Evolutionary conservation across 2,888 invertebrate species (phyloP), one percentile per base, ranked within the genome.

Genomic region (Zaprionus bogoriensis): DNA sequence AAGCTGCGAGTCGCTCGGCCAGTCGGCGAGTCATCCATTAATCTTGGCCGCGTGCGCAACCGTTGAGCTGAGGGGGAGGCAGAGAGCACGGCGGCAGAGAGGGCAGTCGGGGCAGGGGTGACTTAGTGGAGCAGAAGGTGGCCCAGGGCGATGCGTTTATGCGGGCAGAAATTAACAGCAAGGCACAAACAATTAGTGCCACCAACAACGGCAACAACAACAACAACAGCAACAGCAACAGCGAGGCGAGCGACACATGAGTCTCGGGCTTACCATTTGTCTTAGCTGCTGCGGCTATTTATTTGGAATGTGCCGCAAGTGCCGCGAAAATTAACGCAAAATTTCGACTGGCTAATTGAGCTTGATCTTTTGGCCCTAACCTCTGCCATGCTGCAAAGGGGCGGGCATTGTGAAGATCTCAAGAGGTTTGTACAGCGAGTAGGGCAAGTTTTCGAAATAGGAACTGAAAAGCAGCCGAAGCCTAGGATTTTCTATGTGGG

Each of bases 1-100:
- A 71, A 67, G 67, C 50, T 62, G 45, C 54, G 59, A 20, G 54
- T 36, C 10, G 30, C 6, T 25, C n/a, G n/a, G n/a, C n/a, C n/a
- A n/a, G n/a, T n/a, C n/a, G 6, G 20, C 22, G 7, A 28, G 6
- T 20, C 22, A 45, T 75, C 62, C 85, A 80, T 80, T 82, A 80
- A 80, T 80, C 80, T 82, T 80, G 83, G 80, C 85, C 85, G 85
- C 80, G 80, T 80, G 80, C 77, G 74, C 85, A 80, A 85, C 80
- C 82, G 80, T 80, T 80, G 80, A 80, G 12, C 1, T 5, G 2
- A 23, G 12, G 17, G 4, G 10, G 9, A 7, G n/a, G 5, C 1
- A 7, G 22, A 4, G 9, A 0, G 44, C 0, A 10, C n/a, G 14
- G 41, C 4, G 32, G 1, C 10, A 30, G 28, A 7, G 42, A 7